Evolutionary conservation across 2,113 vertebrate species (phyloP), one percentile per base, ranked within the genome.

Genomic region (Nasalis larvatus): DNA sequence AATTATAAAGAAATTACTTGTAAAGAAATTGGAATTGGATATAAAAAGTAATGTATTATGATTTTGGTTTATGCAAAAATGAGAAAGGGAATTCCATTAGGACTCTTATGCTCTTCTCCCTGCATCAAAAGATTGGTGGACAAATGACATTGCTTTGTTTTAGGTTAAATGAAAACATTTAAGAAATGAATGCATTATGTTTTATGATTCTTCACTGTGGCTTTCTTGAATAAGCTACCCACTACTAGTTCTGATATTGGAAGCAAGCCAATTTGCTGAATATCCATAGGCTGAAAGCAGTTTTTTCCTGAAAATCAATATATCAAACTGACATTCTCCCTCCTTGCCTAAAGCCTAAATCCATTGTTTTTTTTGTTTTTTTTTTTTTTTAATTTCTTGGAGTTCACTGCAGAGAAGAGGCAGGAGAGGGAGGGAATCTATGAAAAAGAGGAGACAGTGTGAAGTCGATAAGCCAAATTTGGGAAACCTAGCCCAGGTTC

Each of bases 271-370:
- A 17, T 92, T 87, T 76, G 27, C 66, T 81, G 37, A 83, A n/a
- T 21, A 68, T 47, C 69, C 10, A 17, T 81, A 84, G 89, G 37
- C 12, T 77, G 27, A 95, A 85, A 81, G 47, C 74, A 84, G 0
- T 80, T 93, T 97, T 93, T 96, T 89, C 83, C 86, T 78, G 52
- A 74, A 94, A 95, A 91, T 94, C 68, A 40, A 0, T 80, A 37
- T 82, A 52, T 80, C n/a, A 1, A 11, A 32, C n/a, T 91, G 89
- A 30, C 52, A 23, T 77, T 66, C 60, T 14, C 17, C 14, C 25
- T 81, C 49, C 27, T 56, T 45, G 27, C 30, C 35, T 54, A 40
- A 77, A 25, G 27, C 30, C 27, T 54, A 40, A 71, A 25, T 68
- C 52, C 3, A 10, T 49, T 17, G 30, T 69, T 90, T 58, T 69